Evolutionary conservation across 2,888 invertebrate species (phyloP).

Genomic region (Enchytraeus crypticus): DNA sequence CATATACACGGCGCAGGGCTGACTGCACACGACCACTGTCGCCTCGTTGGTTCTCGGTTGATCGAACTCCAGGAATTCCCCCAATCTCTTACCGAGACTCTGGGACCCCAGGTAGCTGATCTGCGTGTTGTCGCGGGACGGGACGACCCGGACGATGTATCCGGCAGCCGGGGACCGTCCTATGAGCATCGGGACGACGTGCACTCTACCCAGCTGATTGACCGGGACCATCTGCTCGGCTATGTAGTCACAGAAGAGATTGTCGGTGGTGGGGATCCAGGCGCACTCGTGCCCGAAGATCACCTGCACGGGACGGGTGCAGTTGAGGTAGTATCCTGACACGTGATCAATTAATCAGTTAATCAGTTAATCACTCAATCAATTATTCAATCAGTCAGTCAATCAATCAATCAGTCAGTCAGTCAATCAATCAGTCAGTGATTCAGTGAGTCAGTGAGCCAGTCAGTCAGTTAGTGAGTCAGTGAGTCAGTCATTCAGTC

Average conservation of each 20-base stretch:
- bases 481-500: constrained; percentile 1
- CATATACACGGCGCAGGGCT: constrained; percentile 5
- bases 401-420: too few relatives aligned
- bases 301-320: constrained; percentile 13
- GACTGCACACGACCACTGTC: constrained; percentile 10
- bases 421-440: too few relatives aligned
- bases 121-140: background rate
- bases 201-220: constrained; percentile 3
- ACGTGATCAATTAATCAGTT: background rate
- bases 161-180: constrained; percentile 8
- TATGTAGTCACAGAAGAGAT: constrained; percentile 11
- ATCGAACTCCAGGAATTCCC: constrained; percentile 25
- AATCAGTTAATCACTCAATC: too few relatives aligned
- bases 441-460: too few relatives aligned
- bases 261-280: background rate
- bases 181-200: constrained; percentile 12
- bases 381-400: too few relatives aligned
- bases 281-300: constrained; percentile 13
- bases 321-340: constrained; percentile 11
- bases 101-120: background rate
- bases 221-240: constrained; percentile 12
- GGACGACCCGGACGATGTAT: constrained; percentile 10
- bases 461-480: too few relatives aligned
- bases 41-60: constrained; percentile 19
- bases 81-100: background rate